phyloP scores from a whole-genome alignment of 2,888 invertebrate genomes.

The Melinopterus prodromus region DNA sequence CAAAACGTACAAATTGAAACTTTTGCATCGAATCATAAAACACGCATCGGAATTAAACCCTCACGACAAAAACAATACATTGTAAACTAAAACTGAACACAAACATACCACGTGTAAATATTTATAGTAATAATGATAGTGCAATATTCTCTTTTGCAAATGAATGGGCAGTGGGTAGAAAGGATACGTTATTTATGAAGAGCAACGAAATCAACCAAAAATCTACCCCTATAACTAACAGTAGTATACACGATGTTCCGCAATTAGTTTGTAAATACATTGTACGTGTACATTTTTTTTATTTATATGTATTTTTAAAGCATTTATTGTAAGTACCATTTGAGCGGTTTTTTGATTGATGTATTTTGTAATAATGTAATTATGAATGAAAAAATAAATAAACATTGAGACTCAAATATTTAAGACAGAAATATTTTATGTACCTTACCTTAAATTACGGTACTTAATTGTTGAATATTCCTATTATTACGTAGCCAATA shows the following conservation, averaged over 20 bases:
- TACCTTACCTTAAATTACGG: slow-evolving; percentile 15
- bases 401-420: not conserved
- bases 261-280: not conserved
- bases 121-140: slow-evolving; percentile 18
- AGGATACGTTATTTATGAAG: not conserved
- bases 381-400: slow-evolving; percentile 10
- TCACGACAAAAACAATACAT: not conserved
- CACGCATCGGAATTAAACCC: slow-evolving; percentile 17
- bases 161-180: not conserved
- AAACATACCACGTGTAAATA: slow-evolving; percentile 17
- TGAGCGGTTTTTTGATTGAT: slow-evolving; percentile 14
- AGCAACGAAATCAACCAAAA: slow-evolving; percentile 14
- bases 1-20: slow-evolving; percentile 21
- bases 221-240: slow-evolving; percentile 4
- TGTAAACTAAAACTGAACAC: slow-evolving; percentile 6
- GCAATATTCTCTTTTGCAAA: slow-evolving; percentile 19
- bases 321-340: slow-evolving; percentile 5
- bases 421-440: slow-evolving; percentile 5
- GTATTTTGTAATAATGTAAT: slow-evolving; percentile 19
- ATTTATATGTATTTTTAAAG: not conserved
- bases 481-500: slow-evolving; percentile 20
- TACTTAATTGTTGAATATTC: slow-evolving; percentile 25
- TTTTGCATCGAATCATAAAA: slow-evolving; percentile 18
- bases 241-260: not conserved
- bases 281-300: not conserved